These are phyloP conservation scores for Cichlasoma orientale DNA, from an alignment of 2,797 vertebrate species.

Conservation along the genomic window DNA sequence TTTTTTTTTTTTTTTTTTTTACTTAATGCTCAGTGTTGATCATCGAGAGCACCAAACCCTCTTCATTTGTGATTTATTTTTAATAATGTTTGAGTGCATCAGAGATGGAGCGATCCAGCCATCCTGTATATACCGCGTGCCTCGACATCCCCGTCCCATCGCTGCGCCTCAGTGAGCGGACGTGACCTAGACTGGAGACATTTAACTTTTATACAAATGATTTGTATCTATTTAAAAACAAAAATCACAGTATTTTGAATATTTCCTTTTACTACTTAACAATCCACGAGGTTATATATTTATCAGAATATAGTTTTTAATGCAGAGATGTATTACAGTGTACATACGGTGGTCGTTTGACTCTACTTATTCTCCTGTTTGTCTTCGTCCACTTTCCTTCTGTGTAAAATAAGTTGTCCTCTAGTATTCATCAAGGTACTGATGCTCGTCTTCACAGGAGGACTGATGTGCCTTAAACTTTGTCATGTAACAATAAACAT, in stretches of 20 bases:
- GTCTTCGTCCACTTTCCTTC: conserved; percentile 38
- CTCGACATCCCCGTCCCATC: conserved; percentile 11
- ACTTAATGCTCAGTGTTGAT: conserved; percentile 60
- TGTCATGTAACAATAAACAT: conserved; percentile 92
- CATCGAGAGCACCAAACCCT: conserved; percentile 52
- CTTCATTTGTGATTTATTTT: not conserved
- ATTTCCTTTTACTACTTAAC: conserved; percentile 85
- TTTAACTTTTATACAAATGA: conserved; percentile 89
- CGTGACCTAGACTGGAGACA: conserved; percentile 76
- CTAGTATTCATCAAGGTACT: conserved; percentile 71
- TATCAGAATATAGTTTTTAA: conserved; percentile 88
- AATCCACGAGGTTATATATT: conserved; percentile 86
- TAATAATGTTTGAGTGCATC: not conserved
- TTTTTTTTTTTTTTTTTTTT: not conserved
- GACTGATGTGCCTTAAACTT: conserved; percentile 91
- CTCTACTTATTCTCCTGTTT: conserved; percentile 50
- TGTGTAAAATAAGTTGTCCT: conserved; percentile 61
- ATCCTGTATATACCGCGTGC: conserved; percentile 51
- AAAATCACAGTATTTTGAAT: conserved; percentile 89
- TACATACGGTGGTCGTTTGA: conserved; percentile 77
- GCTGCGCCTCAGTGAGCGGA: not conserved
- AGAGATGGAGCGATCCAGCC: not conserved
- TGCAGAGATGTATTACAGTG: conserved; percentile 79
- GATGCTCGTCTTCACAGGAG: conserved; percentile 84
- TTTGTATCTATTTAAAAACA: conserved; percentile 89